Evolutionary conservation across 2,113 vertebrate species (phyloP).

Genomic region (Oceanodroma tethys): DNA sequence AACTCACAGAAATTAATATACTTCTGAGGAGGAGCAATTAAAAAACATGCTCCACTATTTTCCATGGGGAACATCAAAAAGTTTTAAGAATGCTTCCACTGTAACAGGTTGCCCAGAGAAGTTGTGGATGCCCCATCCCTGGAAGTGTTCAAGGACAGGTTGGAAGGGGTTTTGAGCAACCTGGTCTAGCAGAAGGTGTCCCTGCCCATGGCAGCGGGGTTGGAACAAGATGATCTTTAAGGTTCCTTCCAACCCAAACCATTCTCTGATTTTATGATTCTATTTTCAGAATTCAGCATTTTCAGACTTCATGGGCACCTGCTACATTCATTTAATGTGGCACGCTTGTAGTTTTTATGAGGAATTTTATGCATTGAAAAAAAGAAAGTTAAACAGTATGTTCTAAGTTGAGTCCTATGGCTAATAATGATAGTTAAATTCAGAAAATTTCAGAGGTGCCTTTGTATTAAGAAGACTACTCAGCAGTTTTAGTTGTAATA

Average conservation of each 20-base stretch:
- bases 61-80: neutral
- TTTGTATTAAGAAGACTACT: neutral
- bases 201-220: too few relatives aligned
- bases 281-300: neutral
- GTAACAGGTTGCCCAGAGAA: neutral
- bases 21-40: neutral
- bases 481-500: neutral
- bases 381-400: neutral
- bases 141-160: neutral
- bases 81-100: neutral
- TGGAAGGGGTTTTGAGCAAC: neutral
- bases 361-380: neutral
- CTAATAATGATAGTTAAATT: neutral
- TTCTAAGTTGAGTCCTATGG: neutral
- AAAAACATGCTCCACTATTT: neutral
- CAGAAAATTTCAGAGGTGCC: neutral
- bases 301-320: neutral
- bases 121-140: neutral
- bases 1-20: neutral
- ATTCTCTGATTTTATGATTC: neutral
- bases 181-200: neutral
- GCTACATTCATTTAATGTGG: neutral
- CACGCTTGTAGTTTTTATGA: neutral
- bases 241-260: neutral
- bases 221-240: neutral